Evolutionary conservation across 1,140 invertebrate species (phyloP).

Genomic region (Chlorops oryzae): DNA sequence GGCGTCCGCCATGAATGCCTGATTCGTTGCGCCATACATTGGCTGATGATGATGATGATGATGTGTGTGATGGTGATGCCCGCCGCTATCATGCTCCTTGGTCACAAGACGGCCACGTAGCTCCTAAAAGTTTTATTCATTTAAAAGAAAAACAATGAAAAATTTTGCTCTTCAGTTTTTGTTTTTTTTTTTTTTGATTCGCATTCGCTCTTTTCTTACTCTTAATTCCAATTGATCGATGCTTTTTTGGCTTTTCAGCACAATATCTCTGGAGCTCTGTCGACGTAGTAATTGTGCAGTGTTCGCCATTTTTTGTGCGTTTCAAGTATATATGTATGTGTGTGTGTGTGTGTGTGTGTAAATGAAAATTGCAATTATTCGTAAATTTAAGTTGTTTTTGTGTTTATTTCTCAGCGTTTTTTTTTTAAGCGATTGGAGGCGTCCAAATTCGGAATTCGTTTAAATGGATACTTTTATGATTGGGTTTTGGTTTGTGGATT

Average conservation of each 20-base stretch:
- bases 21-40: slow-evolving; percentile 79
- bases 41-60: slow-evolving; percentile 48
- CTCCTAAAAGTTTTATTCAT: slow-evolving; percentile 52
- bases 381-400: too few species aligned
- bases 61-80: slow-evolving; percentile 33
- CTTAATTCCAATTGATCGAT: slow-evolving; percentile 79
- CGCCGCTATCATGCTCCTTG: slow-evolving; percentile 60
- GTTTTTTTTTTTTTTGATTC: too few species aligned
- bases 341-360: neutral
- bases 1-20: slow-evolving; percentile 69
- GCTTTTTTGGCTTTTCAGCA: slow-evolving; percentile 59
- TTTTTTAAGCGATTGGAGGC: too few species aligned
- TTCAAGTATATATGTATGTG: neutral
- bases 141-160: neutral
- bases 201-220: too few species aligned
- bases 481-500: too few species aligned
- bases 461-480: too few species aligned
- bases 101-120: slow-evolving; percentile 70
- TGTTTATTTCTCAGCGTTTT: neutral
- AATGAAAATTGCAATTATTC: neutral
- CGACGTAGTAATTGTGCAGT: slow-evolving; percentile 78
- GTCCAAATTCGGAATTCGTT: too few species aligned
- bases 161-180: neutral
- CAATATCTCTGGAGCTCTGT: slow-evolving; percentile 72
- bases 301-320: slow-evolving; percentile 64